Percentiles rank a stretch among this genome's conserved stretches.
phyloP scores from a whole-genome alignment of 2,888 invertebrate genomes.

The Pristionchus mayeri region DNA sequence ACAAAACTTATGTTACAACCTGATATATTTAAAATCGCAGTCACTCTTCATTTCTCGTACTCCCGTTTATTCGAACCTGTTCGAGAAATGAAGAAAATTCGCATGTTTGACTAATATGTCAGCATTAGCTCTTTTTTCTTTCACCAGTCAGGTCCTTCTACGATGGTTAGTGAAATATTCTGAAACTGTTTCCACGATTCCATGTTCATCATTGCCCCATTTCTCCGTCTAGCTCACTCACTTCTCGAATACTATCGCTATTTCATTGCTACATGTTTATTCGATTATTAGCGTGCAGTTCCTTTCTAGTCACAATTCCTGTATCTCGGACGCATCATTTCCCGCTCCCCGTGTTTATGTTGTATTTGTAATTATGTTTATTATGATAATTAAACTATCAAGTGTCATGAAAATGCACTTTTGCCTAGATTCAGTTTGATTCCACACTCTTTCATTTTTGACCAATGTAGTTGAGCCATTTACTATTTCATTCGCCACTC shows the following conservation, averaged over 20 bases:
- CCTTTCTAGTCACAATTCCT: slow-evolving; percentile 28
- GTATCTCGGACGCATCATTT: slow-evolving; percentile 38
- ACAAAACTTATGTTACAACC: no score
- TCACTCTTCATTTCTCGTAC: no score
- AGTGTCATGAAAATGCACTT: not conserved
- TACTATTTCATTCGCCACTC: not conserved
- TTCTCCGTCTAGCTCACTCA: not conserved
- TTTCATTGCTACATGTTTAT: slow-evolving; percentile 32
- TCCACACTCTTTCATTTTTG: not conserved
- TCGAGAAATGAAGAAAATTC: no score
- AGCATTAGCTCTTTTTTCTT: no score
- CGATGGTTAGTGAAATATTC: slow-evolving; percentile 12
- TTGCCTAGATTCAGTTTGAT: not conserved
- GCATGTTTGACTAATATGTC: no score
- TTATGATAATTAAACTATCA: not conserved
- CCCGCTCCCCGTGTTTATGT: not conserved
- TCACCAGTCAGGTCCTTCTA: not conserved
- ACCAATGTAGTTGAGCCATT: slow-evolving; percentile 2
- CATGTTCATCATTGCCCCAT: not conserved
- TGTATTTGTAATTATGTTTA: not conserved
- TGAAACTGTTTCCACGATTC: not conserved
- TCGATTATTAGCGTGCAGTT: not conserved
- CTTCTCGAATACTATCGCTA: slow-evolving; percentile 34
- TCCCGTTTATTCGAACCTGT: not conserved
- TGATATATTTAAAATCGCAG: no score